Evolutionary conservation across 2,113 vertebrate species (phyloP).

Genomic region (Trochalopteron elliotii): DNA sequence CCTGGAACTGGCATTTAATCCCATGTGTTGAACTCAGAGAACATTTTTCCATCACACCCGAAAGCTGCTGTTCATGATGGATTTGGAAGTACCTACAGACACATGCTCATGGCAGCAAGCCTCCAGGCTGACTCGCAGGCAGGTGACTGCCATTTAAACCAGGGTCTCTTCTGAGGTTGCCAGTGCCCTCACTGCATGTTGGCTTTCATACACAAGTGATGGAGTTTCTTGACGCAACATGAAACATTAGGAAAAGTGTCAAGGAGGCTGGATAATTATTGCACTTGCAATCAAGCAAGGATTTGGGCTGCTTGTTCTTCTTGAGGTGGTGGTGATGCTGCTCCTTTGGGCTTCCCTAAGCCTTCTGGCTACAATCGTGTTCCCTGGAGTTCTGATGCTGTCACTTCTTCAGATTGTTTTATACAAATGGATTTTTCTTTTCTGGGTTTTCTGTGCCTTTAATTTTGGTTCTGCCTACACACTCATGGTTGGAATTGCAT

Average conservation of each 20-base stretch:
- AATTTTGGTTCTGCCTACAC: neutral
- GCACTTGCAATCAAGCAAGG: neutral
- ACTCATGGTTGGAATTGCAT: neutral
- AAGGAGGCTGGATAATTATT: neutral
- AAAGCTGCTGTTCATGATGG: neutral
- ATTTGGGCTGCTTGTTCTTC: neutral
- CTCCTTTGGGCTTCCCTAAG: neutral
- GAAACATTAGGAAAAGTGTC: neutral
- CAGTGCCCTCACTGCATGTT: accelerated
- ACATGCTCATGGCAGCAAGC: neutral
- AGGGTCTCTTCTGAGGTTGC: neutral
- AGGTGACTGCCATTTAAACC: neutral
- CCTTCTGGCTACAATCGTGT: neutral
- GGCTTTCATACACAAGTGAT: neutral
- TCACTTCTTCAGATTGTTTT: neutral
- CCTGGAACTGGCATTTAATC: neutral
- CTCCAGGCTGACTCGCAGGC: neutral
- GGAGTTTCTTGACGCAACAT: neutral
- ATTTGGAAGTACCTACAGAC: neutral
- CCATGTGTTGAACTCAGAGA: neutral
- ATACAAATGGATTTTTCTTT: neutral
- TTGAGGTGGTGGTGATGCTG: neutral
- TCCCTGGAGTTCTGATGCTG: neutral
- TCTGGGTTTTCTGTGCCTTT: neutral
- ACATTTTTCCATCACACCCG: neutral